Evolutionary conservation across 2,888 invertebrate species (phyloP).

Genomic region (Caenorhabditis zanzibari): DNA sequence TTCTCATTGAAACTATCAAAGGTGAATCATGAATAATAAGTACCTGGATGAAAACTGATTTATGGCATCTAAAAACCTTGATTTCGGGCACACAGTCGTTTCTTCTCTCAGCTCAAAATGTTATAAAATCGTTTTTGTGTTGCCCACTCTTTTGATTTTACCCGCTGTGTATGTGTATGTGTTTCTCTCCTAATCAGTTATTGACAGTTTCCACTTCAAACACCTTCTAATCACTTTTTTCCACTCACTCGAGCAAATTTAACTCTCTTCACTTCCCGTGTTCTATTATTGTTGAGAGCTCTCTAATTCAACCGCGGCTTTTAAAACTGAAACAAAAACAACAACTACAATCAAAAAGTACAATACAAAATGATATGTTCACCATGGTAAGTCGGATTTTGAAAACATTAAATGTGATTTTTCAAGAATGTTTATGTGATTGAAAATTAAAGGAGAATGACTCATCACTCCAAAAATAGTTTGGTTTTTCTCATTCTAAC

Average conservation of each 20-base stretch:
- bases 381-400: constrained; percentile 48
- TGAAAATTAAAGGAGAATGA: not conserved
- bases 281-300: constrained; percentile 15
- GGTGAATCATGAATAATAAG: constrained; percentile 11
- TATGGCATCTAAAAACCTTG: not conserved
- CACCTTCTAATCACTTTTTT: constrained; percentile 44
- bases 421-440: not conserved
- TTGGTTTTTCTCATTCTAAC: not conserved
- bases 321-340: not conserved
- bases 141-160: constrained; percentile 9
- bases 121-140: not conserved
- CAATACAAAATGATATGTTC: constrained; percentile 23
- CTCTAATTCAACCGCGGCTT: not conserved
- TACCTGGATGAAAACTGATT: not conserved
- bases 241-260: constrained; percentile 11
- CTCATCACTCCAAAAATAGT: not conserved
- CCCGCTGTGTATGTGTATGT: constrained; percentile 4
- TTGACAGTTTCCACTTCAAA: constrained; percentile 48
- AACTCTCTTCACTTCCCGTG: constrained; percentile 10
- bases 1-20: constrained; percentile 52
- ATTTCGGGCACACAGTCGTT: too few species aligned
- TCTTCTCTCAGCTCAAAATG: not conserved
- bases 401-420: too few species aligned
- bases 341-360: not conserved
- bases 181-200: constrained; percentile 51